Evolutionary conservation across 2,797 vertebrate species (phyloP).

Genomic region (Xenentodon cancila): DNA sequence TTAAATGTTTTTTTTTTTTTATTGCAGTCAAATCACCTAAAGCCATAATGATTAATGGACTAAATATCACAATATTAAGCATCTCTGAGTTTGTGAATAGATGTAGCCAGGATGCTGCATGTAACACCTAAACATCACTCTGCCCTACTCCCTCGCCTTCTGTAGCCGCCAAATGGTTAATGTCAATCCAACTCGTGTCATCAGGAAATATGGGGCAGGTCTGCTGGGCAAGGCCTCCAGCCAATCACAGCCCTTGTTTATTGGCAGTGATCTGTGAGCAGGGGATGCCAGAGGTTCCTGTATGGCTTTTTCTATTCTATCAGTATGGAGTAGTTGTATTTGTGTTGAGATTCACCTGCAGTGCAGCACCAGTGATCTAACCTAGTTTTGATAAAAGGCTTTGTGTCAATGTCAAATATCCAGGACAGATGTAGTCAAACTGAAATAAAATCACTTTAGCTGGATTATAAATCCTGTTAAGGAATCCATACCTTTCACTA

Average conservation of each 20-base stretch:
- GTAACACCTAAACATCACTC: slow-evolving; percentile 3
- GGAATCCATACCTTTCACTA: neutral
- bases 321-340: slow-evolving; percentile 2
- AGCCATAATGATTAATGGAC: slow-evolving; percentile 2
- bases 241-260: slow-evolving; percentile 63
- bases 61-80: neutral
- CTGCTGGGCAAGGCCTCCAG: slow-evolving; percentile 48
- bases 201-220: slow-evolving; percentile 64
- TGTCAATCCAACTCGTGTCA: slow-evolving; percentile 52
- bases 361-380: slow-evolving; percentile 55
- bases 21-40: neutral
- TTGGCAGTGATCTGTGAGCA: slow-evolving; percentile 40
- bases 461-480: slow-evolving; percentile 2
- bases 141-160: neutral
- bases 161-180: slow-evolving; percentile 26
- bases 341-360: slow-evolving; percentile 53
- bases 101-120: neutral
- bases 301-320: slow-evolving; percentile 29
- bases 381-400: slow-evolving; percentile 47
- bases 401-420: slow-evolving; percentile 55
- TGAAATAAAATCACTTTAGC: neutral
- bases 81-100: slow-evolving; percentile 9
- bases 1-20: too few species aligned
- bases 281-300: slow-evolving; percentile 46
- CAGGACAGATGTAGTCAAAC: slow-evolving; percentile 36